Conservation (phyloP, 2,888 invertebrate genomes). For the Syrphus vitripennis region DNA sequence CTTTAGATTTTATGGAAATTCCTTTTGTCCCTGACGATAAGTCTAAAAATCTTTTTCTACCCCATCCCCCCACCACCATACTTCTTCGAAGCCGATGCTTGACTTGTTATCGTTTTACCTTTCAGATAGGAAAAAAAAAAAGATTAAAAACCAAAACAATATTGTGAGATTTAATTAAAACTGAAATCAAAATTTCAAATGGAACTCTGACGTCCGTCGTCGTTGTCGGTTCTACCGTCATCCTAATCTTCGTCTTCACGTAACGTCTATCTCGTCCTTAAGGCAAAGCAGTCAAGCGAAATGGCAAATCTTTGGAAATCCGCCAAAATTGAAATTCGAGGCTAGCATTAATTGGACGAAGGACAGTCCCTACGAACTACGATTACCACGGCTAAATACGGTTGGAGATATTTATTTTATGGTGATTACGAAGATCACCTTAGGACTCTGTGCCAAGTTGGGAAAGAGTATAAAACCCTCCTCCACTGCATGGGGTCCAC, state of each 20-base stretch:
- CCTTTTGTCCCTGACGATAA: slow-evolving; percentile 7
- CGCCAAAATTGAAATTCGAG: slow-evolving; percentile 51
- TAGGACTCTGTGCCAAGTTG: background rate
- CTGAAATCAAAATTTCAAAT: slow-evolving; percentile 64
- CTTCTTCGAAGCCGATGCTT: background rate
- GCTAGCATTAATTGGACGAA: slow-evolving; percentile 45
- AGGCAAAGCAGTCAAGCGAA: slow-evolving; percentile 27
- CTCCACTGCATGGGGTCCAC: background rate
- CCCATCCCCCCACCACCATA: background rate
- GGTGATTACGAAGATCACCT: slow-evolving; percentile 43
- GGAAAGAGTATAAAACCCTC: background rate
- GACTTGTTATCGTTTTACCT: slow-evolving; percentile 29
- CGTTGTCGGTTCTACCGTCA: background rate
- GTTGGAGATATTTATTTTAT: slow-evolving; percentile 52
- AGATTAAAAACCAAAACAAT: slow-evolving; percentile 36
- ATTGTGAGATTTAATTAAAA: slow-evolving; percentile 65
- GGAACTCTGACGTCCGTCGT: background rate
- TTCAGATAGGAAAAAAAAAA: background rate
- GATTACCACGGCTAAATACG: slow-evolving; percentile 21
- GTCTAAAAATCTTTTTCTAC: background rate
- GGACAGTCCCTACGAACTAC: slow-evolving; percentile 22
- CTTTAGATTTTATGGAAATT: slow-evolving; percentile 54
- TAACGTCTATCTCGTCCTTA: background rate
- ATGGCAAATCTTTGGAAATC: slow-evolving; percentile 35
- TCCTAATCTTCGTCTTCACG: background rate